Conservation (phyloP, 2,113 vertebrate genomes). For the Pomatostomus ruficeps region DNA sequence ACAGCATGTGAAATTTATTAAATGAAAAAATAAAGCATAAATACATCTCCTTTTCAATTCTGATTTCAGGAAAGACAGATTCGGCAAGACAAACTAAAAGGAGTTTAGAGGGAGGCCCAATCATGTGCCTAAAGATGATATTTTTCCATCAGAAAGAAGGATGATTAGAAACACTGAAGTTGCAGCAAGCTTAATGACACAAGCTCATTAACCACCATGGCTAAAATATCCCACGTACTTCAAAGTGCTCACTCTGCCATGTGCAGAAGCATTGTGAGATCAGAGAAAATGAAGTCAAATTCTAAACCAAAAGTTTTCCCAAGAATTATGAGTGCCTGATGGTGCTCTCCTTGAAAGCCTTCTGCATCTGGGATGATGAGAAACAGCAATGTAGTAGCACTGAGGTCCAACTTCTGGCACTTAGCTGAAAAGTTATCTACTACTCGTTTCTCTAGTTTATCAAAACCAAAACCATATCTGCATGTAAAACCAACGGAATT, state of each 20-base stretch:
- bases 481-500: neutral
- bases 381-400: neutral
- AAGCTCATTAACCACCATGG: neutral
- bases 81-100: neutral
- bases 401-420: neutral
- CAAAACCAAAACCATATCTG: neutral
- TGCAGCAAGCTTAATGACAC: neutral
- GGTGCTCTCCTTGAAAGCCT: neutral
- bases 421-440: neutral
- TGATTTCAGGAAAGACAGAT: neutral
- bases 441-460: neutral
- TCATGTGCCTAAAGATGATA: neutral
- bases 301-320: neutral
- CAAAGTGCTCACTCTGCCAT: neutral
- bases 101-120: neutral
- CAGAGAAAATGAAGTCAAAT: neutral
- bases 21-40: neutral
- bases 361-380: too few relatives aligned
- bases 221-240: neutral
- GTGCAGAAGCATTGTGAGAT: neutral
- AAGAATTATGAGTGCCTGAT: neutral
- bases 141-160: neutral
- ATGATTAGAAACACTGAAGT: neutral
- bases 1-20: neutral
- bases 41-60: neutral